A percentile compares a stretch with the other conserved stretches of the same genome.
Evolutionary conservation across 2,888 invertebrate genomes (phyloP).

Genomic region (Diplolepis rosae): DNA sequence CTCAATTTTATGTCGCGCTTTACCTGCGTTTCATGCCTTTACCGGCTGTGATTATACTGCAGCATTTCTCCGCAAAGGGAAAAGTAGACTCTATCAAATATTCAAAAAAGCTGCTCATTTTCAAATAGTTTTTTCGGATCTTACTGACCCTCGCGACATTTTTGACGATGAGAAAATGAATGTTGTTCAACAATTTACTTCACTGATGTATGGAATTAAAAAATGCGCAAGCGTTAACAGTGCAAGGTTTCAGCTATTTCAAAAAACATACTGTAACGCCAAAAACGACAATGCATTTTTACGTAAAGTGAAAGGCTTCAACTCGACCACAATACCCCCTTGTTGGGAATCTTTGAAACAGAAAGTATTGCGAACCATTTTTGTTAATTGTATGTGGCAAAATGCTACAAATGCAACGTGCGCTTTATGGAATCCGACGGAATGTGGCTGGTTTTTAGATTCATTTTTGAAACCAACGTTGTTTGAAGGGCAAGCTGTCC

Average conservation of each 20-base stretch:
- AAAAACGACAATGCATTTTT: conserved; percentile 23
- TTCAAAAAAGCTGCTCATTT: no score
- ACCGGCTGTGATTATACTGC: no score
- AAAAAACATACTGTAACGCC: conserved; percentile 14
- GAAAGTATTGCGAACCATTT: conserved; percentile 55
- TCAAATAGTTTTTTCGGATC: conserved; percentile 2
- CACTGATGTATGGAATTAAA: conserved; percentile 25
- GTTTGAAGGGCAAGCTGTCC: conserved; percentile 46
- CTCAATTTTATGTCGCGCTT: conserved; percentile 4
- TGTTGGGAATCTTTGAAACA: conserved; percentile 41
- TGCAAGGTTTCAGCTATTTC: conserved; percentile 28
- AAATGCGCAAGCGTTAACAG: conserved; percentile 21
- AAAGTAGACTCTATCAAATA: background rate
- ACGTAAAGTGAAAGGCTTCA: conserved; percentile 33
- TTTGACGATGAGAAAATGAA: conserved; percentile 26
- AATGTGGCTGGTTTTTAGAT: conserved; percentile 46
- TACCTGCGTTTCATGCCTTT: no score
- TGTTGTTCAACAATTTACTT: conserved; percentile 33
- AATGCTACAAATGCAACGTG: conserved; percentile 55
- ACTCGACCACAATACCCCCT: conserved; percentile 37
- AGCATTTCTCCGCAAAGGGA: conserved; percentile 15
- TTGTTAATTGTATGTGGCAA: conserved; percentile 58
- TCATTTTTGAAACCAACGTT: conserved; percentile 42
- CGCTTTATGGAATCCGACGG: conserved; percentile 46
- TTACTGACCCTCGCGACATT: conserved; percentile 8